Base-by-base conservation (phyloP, 2,113 vertebrate species). In the Pelecanus crispus region DNA sequence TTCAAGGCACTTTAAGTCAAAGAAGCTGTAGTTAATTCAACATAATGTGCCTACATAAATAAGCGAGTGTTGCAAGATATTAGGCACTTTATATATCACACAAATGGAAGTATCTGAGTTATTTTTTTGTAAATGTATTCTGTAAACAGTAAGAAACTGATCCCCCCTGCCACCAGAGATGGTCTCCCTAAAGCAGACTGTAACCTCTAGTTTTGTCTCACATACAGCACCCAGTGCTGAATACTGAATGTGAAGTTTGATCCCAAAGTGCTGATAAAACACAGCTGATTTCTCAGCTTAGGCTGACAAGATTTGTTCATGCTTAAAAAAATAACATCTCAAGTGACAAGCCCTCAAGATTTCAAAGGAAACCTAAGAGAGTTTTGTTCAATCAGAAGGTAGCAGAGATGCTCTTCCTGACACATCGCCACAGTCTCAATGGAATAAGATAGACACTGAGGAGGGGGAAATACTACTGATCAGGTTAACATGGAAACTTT, bases 311-410 rank as follows among this genome's bases (percentile, higher is more conserved):
- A 65, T 96, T 92, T 96, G 44, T 77, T 97, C 95, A 90, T 92
- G 95, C 93, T 97, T 95, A 96, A 94, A 92, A 96, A 96, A 97
- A 92, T 96, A 96, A 97, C 85, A 93, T 91, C 93, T 92, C 95
- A 92, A 94, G 95, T 92, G 83, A 96, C 90, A 98, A 97, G 92
- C 68, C 50, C 97, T 97, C 85, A 97, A 95, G 81, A 97, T 97
- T 96, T 97, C 94, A 97, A 97, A 97, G 74, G 91, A 97, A 94
- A 87, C 90, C 95, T 89, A 62, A 94, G 95, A 96, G 91, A 90
- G 62, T 94, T 97, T 93, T 95, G 62, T 81, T 97, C 85, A 96
- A 95, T 97, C 93, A 95, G 95, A 96, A 96, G 74, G 66, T 96
- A 97, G 95, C 44, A 81, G 89, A 97, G 95, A 95, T 80, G 78